Evolutionary conservation across 2,888 invertebrate species (phyloP), one percentile per base, ranked within the genome.

Genomic region (Melinopterus prodromus): DNA sequence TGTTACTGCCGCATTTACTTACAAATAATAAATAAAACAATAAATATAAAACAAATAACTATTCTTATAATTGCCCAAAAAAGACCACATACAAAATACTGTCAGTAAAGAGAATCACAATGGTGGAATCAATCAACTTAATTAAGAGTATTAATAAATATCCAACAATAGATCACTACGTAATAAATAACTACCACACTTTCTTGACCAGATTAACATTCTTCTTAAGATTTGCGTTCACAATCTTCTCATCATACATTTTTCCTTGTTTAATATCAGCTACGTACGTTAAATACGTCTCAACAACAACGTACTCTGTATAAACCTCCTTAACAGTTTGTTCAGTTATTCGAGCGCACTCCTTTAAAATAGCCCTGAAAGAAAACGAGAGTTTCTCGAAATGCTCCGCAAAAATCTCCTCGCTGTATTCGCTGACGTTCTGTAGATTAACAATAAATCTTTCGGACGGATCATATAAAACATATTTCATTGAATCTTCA

Each of bases 281-380:
- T 16, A 80, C 81, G 75, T 81, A 81, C 9, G 79, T 80, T 16
- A 84, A 70, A 82, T 82, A 83, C n/a, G 80, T 77, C 78, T 84
- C 84, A n/a, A 81, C 78, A 36, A 79, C 16, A 35, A 14, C 79
- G 78, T 81, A 88, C 81, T 89, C 88, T 4, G 81, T 69, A 72
- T 85, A 86, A 6, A 89, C 81, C 70, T 87, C 86, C 78, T 84
- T 84, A 6, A 80, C 75, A 12, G 81, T 84, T 77, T 88, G 88
- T 83, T 88, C 88, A 5, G 85, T 81, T 69, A 88, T 85, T 77
- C 87, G 82, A 5, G 85, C 82, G 80, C 88, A 87, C 82, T 89
- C 88, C 6, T 84, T 84, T 9, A 89, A 82, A 36, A 88, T 75
- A 26, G 86, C 78, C 76, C 82, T 84, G 79, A 89, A 88, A 69